Evolutionary conservation across 1,140 invertebrate species (phyloP), one percentile per base, ranked within the genome.

Genomic region (Drosophila lowei): DNA sequence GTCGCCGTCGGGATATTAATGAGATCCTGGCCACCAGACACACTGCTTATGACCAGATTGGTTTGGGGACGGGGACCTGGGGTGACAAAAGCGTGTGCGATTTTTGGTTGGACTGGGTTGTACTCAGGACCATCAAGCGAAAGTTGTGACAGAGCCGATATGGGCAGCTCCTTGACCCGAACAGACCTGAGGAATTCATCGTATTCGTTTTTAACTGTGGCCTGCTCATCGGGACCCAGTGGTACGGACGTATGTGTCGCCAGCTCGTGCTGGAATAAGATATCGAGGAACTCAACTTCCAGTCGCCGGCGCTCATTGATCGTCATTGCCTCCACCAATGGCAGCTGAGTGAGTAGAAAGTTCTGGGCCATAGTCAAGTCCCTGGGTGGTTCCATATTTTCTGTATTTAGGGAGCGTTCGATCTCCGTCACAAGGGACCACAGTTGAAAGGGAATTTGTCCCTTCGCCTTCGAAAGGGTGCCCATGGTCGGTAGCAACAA

Each of bases 171-270:
- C 25, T 77, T 84, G 0, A 85, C 56, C 7, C 66, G 44, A 23
- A 90, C 81, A 1, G 58, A 3, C 9, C 53, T 43, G 0, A 90
- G 28, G 6, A 90, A 86, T 0, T 75, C 28, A 0, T 77, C 53
- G 50, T 67, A 86, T 21, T 90, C 84, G 7, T 5, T 41, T 6
- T 67, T 18, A 0, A 65, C 73, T 0, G 5, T 6, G 5, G 52
- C 2, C 13, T 23, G 25, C 0, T 28, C 30, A 5, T 30, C 38
- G 9, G n/a, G 7, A 4, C 28, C 34, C 1, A 66, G 6, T 0
- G 15, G 1, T 1, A 48, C 8, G 3, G 46, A 15, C 2, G 41
- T 18, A 21, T 16, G 42, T n/a, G 30, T 44, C n/a, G 16, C 25
- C 6, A 23, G 28, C 25, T 73, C 71, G 9, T 63, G 30, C 9